phyloP scores from a whole-genome alignment of 2,113 vertebrate genomes.

The Cololabis saira region DNA sequence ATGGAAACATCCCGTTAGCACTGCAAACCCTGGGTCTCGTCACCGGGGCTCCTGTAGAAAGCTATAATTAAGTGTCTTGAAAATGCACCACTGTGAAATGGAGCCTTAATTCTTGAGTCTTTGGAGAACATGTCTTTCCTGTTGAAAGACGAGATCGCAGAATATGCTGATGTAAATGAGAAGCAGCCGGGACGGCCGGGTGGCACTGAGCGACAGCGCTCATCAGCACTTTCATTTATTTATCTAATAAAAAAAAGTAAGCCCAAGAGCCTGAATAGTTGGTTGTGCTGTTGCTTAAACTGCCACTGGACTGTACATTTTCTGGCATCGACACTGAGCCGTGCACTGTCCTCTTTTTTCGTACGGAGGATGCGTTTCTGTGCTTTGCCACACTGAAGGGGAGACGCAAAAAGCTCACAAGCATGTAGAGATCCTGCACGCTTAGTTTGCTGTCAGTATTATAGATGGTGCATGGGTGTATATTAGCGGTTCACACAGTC shows the following conservation, averaged over 20 bases:
- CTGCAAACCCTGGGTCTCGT: slow-evolving; percentile 77
- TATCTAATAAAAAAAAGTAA: too few relatives aligned
- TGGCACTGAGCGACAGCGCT: too few relatives aligned
- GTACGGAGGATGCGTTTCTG: too few relatives aligned
- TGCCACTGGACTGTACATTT: slow-evolving; percentile 32
- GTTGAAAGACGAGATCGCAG: slow-evolving; percentile 70
- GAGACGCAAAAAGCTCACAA: slow-evolving; percentile 13
- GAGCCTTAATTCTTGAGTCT: slow-evolving; percentile 78
- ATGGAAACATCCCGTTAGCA: slow-evolving; percentile 85
- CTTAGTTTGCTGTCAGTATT: slow-evolving; percentile 36
- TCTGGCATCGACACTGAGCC: slow-evolving; percentile 53
- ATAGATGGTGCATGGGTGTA: slow-evolving; percentile 15
- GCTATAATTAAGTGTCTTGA: slow-evolving; percentile 87
- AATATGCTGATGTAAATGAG: slow-evolving; percentile 31
- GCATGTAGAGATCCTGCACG: not conserved
- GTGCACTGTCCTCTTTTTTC: slow-evolving; percentile 7
- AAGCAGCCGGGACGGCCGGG: slow-evolving; percentile 32
- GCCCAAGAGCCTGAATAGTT: too few relatives aligned
- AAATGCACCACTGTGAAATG: slow-evolving; percentile 84
- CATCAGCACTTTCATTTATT: too few relatives aligned
- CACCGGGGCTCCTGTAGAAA: slow-evolving; percentile 77
- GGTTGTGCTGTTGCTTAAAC: too few relatives aligned
- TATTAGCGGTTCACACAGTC: slow-evolving; percentile 48
- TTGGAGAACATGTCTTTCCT: slow-evolving; percentile 81
- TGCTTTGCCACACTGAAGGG: not conserved